Percentiles rank a stretch among this genome's conserved stretches.
Evolutionary conservation across 2,888 invertebrate species (phyloP).

Genomic region (Cephus spinipes): DNA sequence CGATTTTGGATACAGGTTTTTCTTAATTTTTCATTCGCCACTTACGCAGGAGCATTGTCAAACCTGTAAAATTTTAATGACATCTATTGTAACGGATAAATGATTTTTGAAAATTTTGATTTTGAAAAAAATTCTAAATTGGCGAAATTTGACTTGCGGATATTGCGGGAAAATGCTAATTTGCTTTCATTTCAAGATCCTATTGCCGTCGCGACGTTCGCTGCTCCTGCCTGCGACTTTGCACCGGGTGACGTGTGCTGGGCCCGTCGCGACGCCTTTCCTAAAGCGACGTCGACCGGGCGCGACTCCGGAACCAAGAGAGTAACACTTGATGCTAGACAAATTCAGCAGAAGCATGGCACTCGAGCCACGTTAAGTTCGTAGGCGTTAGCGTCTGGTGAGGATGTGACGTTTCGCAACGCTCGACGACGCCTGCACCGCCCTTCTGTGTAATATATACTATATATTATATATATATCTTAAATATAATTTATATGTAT

Average conservation of each 20-base stretch:
- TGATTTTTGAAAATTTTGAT: not conserved
- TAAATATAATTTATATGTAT: not conserved
- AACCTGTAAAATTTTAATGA: not conserved
- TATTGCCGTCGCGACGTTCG: not conserved
- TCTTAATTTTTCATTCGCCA: no score
- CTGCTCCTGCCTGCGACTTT: not conserved
- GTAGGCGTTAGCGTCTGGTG: not conserved
- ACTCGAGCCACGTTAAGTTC: not conserved
- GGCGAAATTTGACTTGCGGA: not conserved
- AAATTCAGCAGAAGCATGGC: not conserved
- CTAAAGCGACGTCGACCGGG: not conserved
- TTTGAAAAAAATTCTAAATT: not conserved
- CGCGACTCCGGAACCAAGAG: not conserved
- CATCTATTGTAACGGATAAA: not conserved
- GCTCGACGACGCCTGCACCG: not conserved
- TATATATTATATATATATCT: not conserved
- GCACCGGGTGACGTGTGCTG: not conserved
- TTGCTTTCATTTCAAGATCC: not conserved
- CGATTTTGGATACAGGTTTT: no score
- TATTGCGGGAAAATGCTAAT: no score
- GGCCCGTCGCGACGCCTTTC: not conserved
- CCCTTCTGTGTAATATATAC: not conserved
- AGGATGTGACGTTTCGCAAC: not conserved
- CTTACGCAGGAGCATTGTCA: not conserved
- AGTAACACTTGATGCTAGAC: not conserved